These are phyloP conservation scores for Ctenopoma kingsleyae DNA, from an alignment of 2,797 vertebrate species.

Conservation along the genomic window DNA sequence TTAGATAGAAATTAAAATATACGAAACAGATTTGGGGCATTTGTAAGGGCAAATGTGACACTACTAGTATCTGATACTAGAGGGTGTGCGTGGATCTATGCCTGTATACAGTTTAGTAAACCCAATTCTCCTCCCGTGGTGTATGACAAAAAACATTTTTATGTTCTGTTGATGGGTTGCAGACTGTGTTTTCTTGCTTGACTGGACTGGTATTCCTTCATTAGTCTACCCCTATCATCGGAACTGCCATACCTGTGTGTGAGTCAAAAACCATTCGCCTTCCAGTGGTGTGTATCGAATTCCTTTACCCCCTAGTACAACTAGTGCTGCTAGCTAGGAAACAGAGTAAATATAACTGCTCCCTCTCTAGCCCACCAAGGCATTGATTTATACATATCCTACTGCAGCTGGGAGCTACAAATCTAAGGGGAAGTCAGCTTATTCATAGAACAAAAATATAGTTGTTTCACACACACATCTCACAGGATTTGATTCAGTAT, in stretches of 20 bases:
- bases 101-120: slow-evolving; percentile 31
- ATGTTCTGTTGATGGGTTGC: slow-evolving; percentile 62
- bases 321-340: slow-evolving; percentile 81
- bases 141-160: slow-evolving; percentile 60
- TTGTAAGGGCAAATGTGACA: slow-evolving; percentile 16
- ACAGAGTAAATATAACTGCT: slow-evolving; percentile 82
- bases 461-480: slow-evolving; percentile 75
- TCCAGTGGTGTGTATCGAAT: slow-evolving; percentile 80
- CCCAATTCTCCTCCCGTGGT: slow-evolving; percentile 30
- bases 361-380: slow-evolving; percentile 78
- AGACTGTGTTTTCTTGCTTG: slow-evolving; percentile 60
- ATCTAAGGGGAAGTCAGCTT: slow-evolving; percentile 80
- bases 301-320: slow-evolving; percentile 77
- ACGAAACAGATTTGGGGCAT: slow-evolving; percentile 35
- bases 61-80: neutral
- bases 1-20: slow-evolving; percentile 52
- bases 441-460: slow-evolving; percentile 82
- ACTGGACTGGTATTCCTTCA: slow-evolving; percentile 68
- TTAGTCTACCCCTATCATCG: slow-evolving; percentile 72
- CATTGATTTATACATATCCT: slow-evolving; percentile 83
- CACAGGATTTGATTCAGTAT: slow-evolving; percentile 75
- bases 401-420: slow-evolving; percentile 81
- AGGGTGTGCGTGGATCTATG: slow-evolving; percentile 5
- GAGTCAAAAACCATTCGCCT: slow-evolving; percentile 68
- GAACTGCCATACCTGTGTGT: slow-evolving; percentile 61